phyloP scores from a whole-genome alignment of 2,113 vertebrate genomes.

The Willisornis vidua region DNA sequence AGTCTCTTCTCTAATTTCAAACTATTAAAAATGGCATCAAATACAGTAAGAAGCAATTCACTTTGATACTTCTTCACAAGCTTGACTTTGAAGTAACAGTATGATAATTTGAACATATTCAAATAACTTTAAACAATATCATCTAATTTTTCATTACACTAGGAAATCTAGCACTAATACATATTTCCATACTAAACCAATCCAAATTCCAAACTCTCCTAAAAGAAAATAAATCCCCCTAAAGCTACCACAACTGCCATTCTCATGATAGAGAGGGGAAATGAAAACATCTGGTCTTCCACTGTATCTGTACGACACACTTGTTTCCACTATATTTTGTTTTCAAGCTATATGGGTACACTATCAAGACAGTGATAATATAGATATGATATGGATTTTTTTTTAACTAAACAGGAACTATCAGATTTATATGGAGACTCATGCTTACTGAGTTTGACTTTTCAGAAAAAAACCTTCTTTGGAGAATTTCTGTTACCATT shows the following conservation, averaged over 20 bases:
- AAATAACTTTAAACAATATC: neutral
- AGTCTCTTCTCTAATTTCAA: neutral
- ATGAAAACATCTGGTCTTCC: neutral
- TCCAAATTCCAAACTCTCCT: neutral
- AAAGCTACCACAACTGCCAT: neutral
- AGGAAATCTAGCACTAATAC: neutral
- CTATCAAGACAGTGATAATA: neutral
- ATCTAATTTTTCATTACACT: neutral
- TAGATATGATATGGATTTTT: fast-evolving
- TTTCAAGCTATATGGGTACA: neutral
- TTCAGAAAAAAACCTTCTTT: neutral
- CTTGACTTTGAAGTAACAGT: neutral
- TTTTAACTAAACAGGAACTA: neutral
- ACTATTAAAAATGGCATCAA: neutral
- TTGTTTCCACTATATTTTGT: neutral
- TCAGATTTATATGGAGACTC: neutral
- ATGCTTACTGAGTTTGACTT: neutral
- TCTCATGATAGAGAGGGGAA: neutral
- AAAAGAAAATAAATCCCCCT: neutral
- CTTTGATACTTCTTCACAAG: neutral
- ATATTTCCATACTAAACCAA: neutral
- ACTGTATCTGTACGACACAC: neutral
- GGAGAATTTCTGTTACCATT: neutral
- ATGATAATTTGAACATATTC: neutral
- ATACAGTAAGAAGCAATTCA: neutral